Base-by-base conservation (phyloP, 2,113 vertebrate genomes). In the Rhea pennata region DNA sequence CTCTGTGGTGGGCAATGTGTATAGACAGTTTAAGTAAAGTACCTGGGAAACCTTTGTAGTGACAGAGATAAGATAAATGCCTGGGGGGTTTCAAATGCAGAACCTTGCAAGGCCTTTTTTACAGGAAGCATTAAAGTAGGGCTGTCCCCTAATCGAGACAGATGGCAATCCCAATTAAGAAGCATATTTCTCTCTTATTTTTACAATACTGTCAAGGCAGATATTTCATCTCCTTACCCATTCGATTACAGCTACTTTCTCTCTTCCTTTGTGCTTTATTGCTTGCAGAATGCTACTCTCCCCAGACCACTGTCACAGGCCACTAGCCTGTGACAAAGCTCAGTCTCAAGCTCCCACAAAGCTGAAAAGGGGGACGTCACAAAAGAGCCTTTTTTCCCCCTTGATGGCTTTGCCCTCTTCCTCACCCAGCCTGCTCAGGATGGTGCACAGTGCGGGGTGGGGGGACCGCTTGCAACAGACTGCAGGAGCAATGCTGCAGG, bases 271-370 rank as follows among this genome's bases (percentile, higher is more conserved):
- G 81, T 96, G 64, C 81, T 94, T 87, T 40, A 91, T 95, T 95
- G 97, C 79, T 89, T 73, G 80, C 95, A 81, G 66, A 95, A 78
- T 3, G 11, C 84, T 97, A 56, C 94, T 97, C 87, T 98, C 87
- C 78, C 84, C 7, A 2, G 88, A 93, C 78, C 72, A 14, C 90
- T 92, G 96, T 97, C 94, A 97, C 93, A 97, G 92, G 95, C 88
- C 84, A 84, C 74, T 96, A 97, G 87, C 59, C 74, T 96, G 84
- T 96, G 90, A 95, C 95, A 96, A 96, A 98, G 92, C 95, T 96
- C 84, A 80, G 90, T 84, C 94, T 97, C 96, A 96, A 61, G 95
- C 96, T 96, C 96, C 48, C 85, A 84, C 62, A 84, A 95, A 92
- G 82, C 71, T 95, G 88, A 75, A 51, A 93, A 88, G 93, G 73